These are phyloP conservation scores for Drosophila sucinea DNA, from an alignment of 1,140 invertebrate species.

Conservation along the genomic window DNA sequence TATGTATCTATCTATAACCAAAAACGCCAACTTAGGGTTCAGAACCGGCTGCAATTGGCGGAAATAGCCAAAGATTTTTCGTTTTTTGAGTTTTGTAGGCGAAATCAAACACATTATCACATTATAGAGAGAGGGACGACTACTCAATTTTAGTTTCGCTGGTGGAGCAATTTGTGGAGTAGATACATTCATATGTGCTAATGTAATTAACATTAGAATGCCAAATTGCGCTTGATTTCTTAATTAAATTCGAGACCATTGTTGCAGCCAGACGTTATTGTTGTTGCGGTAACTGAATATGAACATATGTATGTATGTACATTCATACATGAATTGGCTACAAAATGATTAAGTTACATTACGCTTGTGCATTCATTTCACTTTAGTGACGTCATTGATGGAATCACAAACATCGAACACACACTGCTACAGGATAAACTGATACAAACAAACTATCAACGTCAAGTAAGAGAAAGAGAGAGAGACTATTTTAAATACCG, in stretches of 20 bases:
- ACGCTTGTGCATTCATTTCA: too few relatives aligned
- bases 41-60: conserved; percentile 43
- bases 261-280: not conserved
- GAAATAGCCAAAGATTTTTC: conserved; percentile 10
- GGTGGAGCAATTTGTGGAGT: not conserved
- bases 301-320: not conserved
- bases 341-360: too few relatives aligned
- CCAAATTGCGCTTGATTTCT: conserved; percentile 23
- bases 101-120: conserved; percentile 4
- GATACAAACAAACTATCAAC: too few relatives aligned
- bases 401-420: too few relatives aligned
- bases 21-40: conserved; percentile 44
- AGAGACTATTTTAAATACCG: too few relatives aligned
- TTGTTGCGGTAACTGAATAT: conserved; percentile 1
- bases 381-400: too few relatives aligned
- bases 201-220: conserved; percentile 35
- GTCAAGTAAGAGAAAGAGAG: too few relatives aligned
- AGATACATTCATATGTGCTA: not conserved
- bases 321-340: not conserved
- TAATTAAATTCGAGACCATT: not conserved
- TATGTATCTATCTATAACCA: conserved; percentile 26
- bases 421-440: too few relatives aligned
- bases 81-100: conserved; percentile 26
- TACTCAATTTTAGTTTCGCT: not conserved
- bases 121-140: not conserved